These are phyloP conservation scores for Thalassarche chlororhynchos DNA, from an alignment of 2,113 vertebrate species.

Conservation along the genomic window DNA sequence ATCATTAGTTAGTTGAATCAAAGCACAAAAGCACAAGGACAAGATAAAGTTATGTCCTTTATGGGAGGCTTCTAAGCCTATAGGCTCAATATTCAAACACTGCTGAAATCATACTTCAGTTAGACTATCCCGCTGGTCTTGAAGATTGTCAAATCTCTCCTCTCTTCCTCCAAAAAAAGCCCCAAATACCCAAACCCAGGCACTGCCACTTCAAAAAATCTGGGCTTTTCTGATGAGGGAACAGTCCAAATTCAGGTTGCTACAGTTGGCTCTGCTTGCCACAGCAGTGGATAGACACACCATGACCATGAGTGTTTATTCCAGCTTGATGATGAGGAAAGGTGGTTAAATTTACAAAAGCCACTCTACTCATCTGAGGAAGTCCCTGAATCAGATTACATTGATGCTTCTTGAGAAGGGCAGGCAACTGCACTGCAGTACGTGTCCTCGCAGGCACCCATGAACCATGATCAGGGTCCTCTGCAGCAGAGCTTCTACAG, in stretches of 20 bases:
- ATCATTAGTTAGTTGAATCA: conserved; percentile 37
- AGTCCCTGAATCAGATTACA: background rate
- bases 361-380: background rate
- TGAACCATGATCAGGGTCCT: background rate
- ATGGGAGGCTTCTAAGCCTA: background rate
- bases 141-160: background rate
- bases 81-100: background rate
- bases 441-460: background rate
- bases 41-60: conserved; percentile 13
- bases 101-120: background rate
- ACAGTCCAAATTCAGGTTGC: background rate
- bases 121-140: background rate
- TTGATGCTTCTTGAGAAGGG: background rate
- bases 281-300: background rate
- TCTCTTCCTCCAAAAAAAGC: background rate
- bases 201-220: background rate
- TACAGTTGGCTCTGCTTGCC: background rate
- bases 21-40: conserved; percentile 53
- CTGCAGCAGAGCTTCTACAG: background rate
- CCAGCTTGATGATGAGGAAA: background rate
- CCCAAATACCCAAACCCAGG: background rate
- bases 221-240: background rate
- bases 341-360: background rate
- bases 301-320: background rate
- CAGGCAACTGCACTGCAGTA: background rate